Evolutionary conservation across 30 jellyfish, hydroid and myxozoan genomes (phyloP).

Genomic region (Clytia hemisphaerica): DNA sequence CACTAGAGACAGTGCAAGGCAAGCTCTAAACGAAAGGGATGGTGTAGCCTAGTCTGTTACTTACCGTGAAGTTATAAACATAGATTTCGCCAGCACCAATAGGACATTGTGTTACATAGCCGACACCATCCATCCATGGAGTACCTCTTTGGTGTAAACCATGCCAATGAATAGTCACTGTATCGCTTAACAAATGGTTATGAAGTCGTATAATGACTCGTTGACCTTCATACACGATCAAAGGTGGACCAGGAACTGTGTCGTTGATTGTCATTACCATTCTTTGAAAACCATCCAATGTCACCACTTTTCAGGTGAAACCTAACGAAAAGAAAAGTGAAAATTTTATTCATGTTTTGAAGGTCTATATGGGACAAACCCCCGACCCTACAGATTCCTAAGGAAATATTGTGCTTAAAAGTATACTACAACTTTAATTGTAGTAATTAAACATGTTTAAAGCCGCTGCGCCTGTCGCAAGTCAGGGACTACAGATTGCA

Average conservation of each 20-base stretch:
- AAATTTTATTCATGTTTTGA: too few species aligned
- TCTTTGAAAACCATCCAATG: conserved; percentile 36
- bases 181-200: conserved; percentile 23
- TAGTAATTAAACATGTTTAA: too few species aligned
- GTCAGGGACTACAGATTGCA: too few species aligned
- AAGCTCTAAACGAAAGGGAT: too few species aligned
- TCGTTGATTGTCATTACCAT: conserved; percentile 17
- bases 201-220: conserved; percentile 13
- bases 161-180: conserved; percentile 46
- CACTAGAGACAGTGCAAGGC: too few species aligned
- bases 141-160: conserved; percentile 44
- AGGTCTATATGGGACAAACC: too few species aligned
- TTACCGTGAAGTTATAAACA: conserved; percentile 24
- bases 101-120: conserved; percentile 39
- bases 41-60: too few species aligned
- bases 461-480: too few species aligned
- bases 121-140: conserved; percentile 52
- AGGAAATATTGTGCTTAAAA: too few species aligned
- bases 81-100: conserved; percentile 27
- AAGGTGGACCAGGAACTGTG: conserved; percentile 46
- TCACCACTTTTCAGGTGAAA: conserved; percentile 31
- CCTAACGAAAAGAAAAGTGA: too few species aligned
- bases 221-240: conserved; percentile 42
- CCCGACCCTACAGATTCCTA: too few species aligned
- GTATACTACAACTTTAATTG: too few species aligned